Base-by-base conservation (phyloP, 2,113 vertebrate species). In the Otolemur garnettii region DNA sequence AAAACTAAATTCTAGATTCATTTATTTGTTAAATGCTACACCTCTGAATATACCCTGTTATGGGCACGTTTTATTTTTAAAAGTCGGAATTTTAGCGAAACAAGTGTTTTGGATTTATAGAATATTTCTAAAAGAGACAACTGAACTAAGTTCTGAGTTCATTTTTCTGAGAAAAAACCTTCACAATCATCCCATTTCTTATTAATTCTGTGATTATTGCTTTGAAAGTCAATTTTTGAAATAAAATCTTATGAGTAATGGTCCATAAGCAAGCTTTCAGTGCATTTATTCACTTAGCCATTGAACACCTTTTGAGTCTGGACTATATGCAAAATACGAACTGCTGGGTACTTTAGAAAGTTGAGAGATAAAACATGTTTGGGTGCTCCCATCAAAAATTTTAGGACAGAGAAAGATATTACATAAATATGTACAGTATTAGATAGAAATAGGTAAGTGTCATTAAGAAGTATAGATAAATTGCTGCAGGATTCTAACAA, bases 41-140 rank as follows among this genome's bases (percentile, higher is more conserved):
- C 42, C 59, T 95, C 91, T 97, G 91, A 97, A 97, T 97, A 95
- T 68, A 91, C 66, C 85, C 83, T 97, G 97, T 80, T 89, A 90
- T 50, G 95, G 87, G 92, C 91, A 94, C 35, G 93, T 75, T 96
- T 97, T 83, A 72, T 91, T 50, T 50, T 50, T 82, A 95, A 72
- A 12, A 90, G 15, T 96, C 35, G 91, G 42, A 97, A 93, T 97
- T 96, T 94, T 90, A 72, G 64, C 57, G 82, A 97, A 97, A 95
- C 4, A 96, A 81, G 4, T 26, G 38, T 45, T 86, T 97, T 94
- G 96, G 30, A 94, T 74, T 96, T 97, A 84, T 89, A 94, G 18
- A 9, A 1, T 77, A 80, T 96, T 96, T 96, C 74, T 93, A 94
- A 72, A 75, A 88, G 81, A 60, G 72, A 86, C 19, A 66, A 60